Evolutionary conservation across 2,797 vertebrate species (phyloP).

Genomic region (Trematomus bernacchii): DNA sequence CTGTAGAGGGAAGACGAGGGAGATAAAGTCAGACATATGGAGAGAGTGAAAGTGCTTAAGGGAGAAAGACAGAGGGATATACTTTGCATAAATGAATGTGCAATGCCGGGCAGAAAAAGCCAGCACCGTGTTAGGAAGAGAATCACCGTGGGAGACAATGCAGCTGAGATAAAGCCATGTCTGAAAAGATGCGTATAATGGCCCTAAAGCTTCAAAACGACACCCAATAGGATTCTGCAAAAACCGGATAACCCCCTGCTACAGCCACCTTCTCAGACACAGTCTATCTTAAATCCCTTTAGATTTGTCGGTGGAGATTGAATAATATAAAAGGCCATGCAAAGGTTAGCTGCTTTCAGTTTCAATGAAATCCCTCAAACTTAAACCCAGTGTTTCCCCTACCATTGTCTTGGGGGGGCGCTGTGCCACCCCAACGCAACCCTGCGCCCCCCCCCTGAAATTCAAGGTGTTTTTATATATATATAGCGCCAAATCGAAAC

Average conservation of each 20-base stretch:
- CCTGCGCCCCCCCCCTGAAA: no score
- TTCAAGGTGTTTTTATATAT: no score
- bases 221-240: conserved; percentile 1
- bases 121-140: conserved; percentile 46
- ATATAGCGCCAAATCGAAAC: no score
- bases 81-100: conserved; percentile 36
- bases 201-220: conserved; percentile 5
- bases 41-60: neutral
- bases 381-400: neutral
- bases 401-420: no score
- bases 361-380: conserved; percentile 9
- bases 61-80: neutral
- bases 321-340: conserved; percentile 38
- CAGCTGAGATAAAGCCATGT: conserved; percentile 24
- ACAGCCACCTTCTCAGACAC: conserved; percentile 1
- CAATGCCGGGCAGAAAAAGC: conserved; percentile 50
- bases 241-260: neutral
- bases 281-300: conserved; percentile 9
- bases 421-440: no score
- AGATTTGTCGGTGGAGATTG: conserved; percentile 30
- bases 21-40: conserved; percentile 68
- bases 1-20: conserved; percentile 75
- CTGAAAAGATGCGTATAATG: conserved; percentile 23
- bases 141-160: conserved; percentile 12
- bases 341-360: conserved; percentile 29